These are phyloP conservation scores for Agrilus biguttatus DNA, from an alignment of 2,888 invertebrate genomes.

Conservation along the genomic window DNA sequence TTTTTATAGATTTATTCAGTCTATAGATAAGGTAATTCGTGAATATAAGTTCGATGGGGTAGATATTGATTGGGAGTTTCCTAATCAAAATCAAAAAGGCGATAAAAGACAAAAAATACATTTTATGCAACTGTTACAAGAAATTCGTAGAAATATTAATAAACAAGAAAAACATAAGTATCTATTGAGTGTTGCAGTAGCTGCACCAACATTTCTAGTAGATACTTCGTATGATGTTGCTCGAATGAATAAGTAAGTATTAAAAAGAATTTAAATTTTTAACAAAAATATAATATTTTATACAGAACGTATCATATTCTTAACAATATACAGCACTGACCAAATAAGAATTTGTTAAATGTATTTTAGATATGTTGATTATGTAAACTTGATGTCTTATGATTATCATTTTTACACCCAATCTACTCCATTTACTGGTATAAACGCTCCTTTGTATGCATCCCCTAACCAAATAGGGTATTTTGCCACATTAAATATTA, in stretches of 20 bases:
- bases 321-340: background rate
- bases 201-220: constrained; percentile 61
- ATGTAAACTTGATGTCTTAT: constrained; percentile 82
- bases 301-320: background rate
- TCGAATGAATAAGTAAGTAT: constrained; percentile 53
- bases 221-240: constrained; percentile 64
- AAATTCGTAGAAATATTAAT: constrained; percentile 53
- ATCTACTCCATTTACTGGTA: constrained; percentile 66
- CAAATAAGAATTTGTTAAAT: background rate
- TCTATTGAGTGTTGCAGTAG: constrained; percentile 63
- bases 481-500: constrained; percentile 60
- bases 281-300: background rate
- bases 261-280: background rate
- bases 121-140: constrained; percentile 58
- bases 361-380: constrained; percentile 53
- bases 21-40: constrained; percentile 35
- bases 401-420: constrained; percentile 72
- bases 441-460: constrained; percentile 68
- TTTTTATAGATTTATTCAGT: constrained; percentile 36
- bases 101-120: constrained; percentile 48
- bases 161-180: constrained; percentile 41
- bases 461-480: constrained; percentile 45
- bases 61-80: constrained; percentile 83
- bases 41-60: constrained; percentile 49
- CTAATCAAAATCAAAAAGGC: constrained; percentile 37